These are phyloP conservation scores for Pseudochirops corinnae DNA, from an alignment of 2,797 vertebrate genomes.

Conservation along the genomic window DNA sequence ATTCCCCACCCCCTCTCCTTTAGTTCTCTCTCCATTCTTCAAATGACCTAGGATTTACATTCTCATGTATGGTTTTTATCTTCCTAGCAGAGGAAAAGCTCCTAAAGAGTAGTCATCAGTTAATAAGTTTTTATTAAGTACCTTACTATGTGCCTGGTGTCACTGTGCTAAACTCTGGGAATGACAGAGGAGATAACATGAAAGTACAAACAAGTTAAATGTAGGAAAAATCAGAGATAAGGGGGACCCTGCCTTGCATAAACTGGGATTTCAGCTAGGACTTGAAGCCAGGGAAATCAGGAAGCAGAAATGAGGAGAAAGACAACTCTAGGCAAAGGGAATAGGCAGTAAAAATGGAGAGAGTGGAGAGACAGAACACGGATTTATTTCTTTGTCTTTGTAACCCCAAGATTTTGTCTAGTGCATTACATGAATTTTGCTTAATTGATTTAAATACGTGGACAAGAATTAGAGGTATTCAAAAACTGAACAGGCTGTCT, in stretches of 20 bases:
- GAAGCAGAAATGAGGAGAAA: too few relatives aligned
- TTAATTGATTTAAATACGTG: background rate
- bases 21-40: background rate
- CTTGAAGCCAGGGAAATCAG: background rate
- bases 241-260: too few relatives aligned
- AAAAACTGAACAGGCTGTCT: background rate
- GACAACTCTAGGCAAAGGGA: too few relatives aligned
- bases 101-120: background rate
- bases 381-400: background rate
- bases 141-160: background rate
- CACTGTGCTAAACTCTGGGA: background rate
- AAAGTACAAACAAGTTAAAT: background rate
- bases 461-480: background rate
- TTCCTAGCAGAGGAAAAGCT: background rate
- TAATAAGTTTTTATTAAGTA: background rate
- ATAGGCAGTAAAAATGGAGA: background rate
- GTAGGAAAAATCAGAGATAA: background rate
- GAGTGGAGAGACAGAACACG: background rate
- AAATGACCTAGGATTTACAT: background rate
- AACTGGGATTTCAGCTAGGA: too few relatives aligned
- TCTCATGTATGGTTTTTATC: background rate
- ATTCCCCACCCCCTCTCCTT: background rate
- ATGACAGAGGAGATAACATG: background rate
- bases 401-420: background rate
- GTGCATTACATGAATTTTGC: background rate